Conservation (phyloP, 2,888 invertebrate genomes). For the Agonopterix arenella region DNA sequence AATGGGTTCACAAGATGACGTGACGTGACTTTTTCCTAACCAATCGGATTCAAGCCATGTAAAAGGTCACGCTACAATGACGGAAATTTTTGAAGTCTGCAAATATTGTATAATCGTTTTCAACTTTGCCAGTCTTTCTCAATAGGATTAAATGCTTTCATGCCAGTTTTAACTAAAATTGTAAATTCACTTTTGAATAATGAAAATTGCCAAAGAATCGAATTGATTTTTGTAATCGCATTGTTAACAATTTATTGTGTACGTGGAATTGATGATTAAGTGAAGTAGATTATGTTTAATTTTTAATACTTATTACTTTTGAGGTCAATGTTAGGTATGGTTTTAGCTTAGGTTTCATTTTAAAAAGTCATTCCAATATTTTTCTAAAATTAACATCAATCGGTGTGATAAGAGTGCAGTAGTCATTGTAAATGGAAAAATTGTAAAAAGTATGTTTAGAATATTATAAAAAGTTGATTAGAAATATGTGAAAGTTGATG, state of each 20-base stretch:
- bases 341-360: slow-evolving; percentile 30
- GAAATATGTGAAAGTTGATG: slow-evolving; percentile 64
- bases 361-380: slow-evolving; percentile 68
- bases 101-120: slow-evolving; percentile 49
- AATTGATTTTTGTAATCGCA: slow-evolving; percentile 52
- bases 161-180: slow-evolving; percentile 58
- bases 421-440: slow-evolving; percentile 59
- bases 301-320: background rate
- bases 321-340: slow-evolving; percentile 7
- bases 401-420: slow-evolving; percentile 55
- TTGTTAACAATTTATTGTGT: slow-evolving; percentile 22
- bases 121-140: slow-evolving; percentile 61
- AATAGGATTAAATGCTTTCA: slow-evolving; percentile 59
- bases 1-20: background rate
- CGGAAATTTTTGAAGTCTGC: slow-evolving; percentile 28
- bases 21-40: background rate
- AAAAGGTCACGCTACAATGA: slow-evolving; percentile 17
- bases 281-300: background rate
- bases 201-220: slow-evolving; percentile 71
- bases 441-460: slow-evolving; percentile 72
- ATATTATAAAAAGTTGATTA: slow-evolving; percentile 65
- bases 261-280: slow-evolving; percentile 40
- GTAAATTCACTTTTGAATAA: slow-evolving; percentile 74
- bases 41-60: slow-evolving; percentile 11
- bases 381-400: slow-evolving; percentile 56